Evolutionary conservation across 2,888 invertebrate species (phyloP).

Genomic region (Seira sanloemensis): DNA sequence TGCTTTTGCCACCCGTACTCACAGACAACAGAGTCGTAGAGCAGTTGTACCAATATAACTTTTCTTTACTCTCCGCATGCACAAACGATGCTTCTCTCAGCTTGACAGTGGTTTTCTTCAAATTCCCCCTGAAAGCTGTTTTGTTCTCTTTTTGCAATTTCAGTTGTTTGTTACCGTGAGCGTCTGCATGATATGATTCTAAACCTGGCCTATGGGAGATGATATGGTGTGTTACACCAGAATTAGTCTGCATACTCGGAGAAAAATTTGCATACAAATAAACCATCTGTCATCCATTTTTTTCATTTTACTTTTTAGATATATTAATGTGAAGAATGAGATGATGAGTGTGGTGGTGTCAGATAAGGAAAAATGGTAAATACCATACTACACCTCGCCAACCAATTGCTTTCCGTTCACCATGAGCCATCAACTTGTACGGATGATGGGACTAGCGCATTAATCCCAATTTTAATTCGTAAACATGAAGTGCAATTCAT

Average conservation of each 20-base stretch:
- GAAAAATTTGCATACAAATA: constrained; percentile 68
- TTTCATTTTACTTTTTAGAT: constrained; percentile 36
- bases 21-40: too few species aligned
- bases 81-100: background rate
- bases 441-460: background rate
- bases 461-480: constrained; percentile 38
- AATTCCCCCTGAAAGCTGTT: background rate
- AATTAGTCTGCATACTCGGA: constrained; percentile 60
- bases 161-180: constrained; percentile 17
- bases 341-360: constrained; percentile 48
- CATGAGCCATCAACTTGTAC: background rate
- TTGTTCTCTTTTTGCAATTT: constrained; percentile 33
- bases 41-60: too few species aligned
- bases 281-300: constrained; percentile 67
- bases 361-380: background rate
- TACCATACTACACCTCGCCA: constrained; percentile 30
- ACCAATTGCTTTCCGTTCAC: constrained; percentile 28
- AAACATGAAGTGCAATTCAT: background rate
- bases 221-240: constrained; percentile 44
- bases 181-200: background rate
- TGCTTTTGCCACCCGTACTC: constrained; percentile 55
- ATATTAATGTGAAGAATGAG: constrained; percentile 20
- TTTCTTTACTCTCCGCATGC: too few species aligned
- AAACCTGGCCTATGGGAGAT: background rate
- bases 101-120: background rate